Evolutionary conservation across 2,113 vertebrate species (phyloP).

Genomic region (Hiodon alosoides): DNA sequence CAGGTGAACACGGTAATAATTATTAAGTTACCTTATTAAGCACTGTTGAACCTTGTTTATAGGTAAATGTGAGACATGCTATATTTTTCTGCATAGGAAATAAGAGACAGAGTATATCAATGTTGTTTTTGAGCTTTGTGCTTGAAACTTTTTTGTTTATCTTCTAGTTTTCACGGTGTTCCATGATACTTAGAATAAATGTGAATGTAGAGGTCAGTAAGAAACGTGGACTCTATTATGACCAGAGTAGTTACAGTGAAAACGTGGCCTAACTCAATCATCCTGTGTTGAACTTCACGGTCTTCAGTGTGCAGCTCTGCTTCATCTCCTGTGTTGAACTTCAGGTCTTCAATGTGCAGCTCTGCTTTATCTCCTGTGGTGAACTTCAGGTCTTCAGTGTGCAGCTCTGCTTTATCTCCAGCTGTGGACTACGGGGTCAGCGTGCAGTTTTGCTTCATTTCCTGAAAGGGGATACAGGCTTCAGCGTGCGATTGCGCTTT

Average conservation of each 20-base stretch:
- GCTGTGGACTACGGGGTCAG: neutral
- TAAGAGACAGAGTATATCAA: neutral
- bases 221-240: constrained; percentile 3
- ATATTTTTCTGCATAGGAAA: neutral
- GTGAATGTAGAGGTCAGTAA: neutral
- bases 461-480: neutral
- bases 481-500: neutral
- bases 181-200: neutral
- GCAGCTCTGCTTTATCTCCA: neutral
- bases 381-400: too few relatives aligned
- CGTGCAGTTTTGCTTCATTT: neutral
- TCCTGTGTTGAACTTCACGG: too few relatives aligned
- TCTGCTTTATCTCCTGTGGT: too few relatives aligned
- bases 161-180: neutral
- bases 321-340: too few relatives aligned
- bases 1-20: neutral
- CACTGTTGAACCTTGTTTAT: neutral
- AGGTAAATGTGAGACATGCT: too few relatives aligned
- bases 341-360: too few relatives aligned
- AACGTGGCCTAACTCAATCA: too few relatives aligned
- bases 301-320: too few relatives aligned
- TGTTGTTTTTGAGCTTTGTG: constrained; percentile 2
- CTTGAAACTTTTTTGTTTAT: neutral
- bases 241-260: neutral
- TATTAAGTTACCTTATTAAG: neutral